Evolutionary conservation across 2,888 invertebrate species (phyloP).

Genomic region (Ectemnius continuus): DNA sequence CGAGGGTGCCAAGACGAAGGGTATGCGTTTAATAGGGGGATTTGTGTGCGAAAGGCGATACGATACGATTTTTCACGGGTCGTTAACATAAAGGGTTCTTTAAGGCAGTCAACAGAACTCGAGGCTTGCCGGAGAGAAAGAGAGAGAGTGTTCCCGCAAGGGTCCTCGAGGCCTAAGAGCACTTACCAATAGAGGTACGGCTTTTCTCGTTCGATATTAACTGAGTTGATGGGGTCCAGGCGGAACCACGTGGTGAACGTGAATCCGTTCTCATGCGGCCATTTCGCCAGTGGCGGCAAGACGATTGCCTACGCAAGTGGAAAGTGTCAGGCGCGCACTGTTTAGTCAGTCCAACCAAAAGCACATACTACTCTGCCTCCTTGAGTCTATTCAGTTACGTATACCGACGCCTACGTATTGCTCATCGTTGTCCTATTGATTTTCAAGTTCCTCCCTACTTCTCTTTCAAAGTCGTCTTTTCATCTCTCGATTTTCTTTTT

Average conservation of each 20-base stretch:
- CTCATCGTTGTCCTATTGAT: no score
- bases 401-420: no score
- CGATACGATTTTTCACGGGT: no score
- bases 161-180: conserved; percentile 53
- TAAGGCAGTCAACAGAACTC: conserved; percentile 35
- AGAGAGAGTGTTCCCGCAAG: conserved; percentile 50
- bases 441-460: no score
- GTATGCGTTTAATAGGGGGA: no score
- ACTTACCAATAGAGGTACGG: conserved; percentile 98
- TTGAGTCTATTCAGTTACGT: no score
- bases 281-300: conserved; percentile 96
- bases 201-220: conserved; percentile 99
- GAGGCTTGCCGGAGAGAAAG: conserved; percentile 4
- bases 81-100: conserved; percentile 42
- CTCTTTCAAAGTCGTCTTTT: no score
- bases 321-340: conserved; percentile 49
- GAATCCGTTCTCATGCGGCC: conserved; percentile 99
- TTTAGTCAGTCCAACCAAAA: background rate
- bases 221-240: conserved; percentile 98
- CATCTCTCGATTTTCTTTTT: no score
- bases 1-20: no score
- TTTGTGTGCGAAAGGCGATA: no score
- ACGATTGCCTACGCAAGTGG: conserved; percentile 90
- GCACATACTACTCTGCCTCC: no score
- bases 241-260: conserved; percentile 99